These are phyloP conservation scores for Leptinotarsa haldemani DNA, from an alignment of 2,888 invertebrate species.

Conservation along the genomic window DNA sequence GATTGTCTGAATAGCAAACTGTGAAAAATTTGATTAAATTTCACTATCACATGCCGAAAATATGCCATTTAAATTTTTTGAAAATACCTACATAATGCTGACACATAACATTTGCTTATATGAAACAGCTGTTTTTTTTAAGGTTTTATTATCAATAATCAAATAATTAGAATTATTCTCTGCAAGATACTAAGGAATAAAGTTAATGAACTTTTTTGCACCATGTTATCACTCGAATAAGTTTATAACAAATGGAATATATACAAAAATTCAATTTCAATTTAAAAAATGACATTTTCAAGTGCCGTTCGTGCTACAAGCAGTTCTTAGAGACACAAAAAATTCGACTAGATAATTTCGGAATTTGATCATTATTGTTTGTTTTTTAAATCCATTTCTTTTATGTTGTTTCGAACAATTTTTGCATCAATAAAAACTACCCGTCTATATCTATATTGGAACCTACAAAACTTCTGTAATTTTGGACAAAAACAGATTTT, in stretches of 20 bases:
- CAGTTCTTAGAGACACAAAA: neutral
- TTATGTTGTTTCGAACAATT: neutral
- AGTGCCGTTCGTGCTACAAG: slow-evolving; percentile 31
- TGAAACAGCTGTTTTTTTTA: slow-evolving; percentile 54
- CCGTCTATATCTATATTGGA: slow-evolving; percentile 3
- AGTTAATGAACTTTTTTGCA: slow-evolving; percentile 46
- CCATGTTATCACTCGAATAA: slow-evolving; percentile 34
- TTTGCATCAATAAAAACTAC: slow-evolving; percentile 16
- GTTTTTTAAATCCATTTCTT: neutral
- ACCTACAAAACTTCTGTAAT: slow-evolving; percentile 21
- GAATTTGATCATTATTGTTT: no score
- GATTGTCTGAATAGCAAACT: slow-evolving; percentile 45
- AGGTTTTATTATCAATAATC: slow-evolving; percentile 54
- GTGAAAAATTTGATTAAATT: slow-evolving; percentile 35
- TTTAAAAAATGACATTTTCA: slow-evolving; percentile 40
- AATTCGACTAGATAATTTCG: neutral
- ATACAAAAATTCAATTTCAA: slow-evolving; percentile 33
- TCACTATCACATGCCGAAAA: neutral
- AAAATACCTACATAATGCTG: slow-evolving; percentile 48
- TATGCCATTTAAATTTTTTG: slow-evolving; percentile 19
- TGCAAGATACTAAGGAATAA: slow-evolving; percentile 37
- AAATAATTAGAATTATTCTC: slow-evolving; percentile 53
- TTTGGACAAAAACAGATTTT: slow-evolving; percentile 27
- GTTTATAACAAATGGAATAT: slow-evolving; percentile 30
- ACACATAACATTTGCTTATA: slow-evolving; percentile 50